Percentiles rank a stretch among this genome's conserved stretches.
These are phyloP conservation scores for Coptotermes formosanus DNA, from an alignment of 1,140 invertebrate species.

Conservation along the genomic window DNA sequence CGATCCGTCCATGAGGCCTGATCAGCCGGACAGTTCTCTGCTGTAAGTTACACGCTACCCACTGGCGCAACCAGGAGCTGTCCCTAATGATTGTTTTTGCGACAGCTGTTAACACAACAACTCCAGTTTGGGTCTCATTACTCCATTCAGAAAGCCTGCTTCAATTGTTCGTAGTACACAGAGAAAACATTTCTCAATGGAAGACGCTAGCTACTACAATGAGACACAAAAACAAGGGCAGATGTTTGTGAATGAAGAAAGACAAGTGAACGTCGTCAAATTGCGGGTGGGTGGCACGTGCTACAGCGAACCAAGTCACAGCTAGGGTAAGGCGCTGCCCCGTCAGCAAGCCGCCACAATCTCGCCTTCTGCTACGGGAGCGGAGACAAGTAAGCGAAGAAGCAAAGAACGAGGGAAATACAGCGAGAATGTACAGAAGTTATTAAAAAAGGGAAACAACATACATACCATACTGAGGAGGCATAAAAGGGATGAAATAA, in stretches of 20 bases:
- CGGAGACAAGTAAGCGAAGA: too few species aligned
- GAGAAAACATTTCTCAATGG: conserved; percentile 1
- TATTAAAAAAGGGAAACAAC: too few species aligned
- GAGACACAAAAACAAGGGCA: neutral
- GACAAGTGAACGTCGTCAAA: conserved; percentile 5
- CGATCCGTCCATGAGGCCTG: too few species aligned
- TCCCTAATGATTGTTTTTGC: neutral
- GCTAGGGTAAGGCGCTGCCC: neutral
- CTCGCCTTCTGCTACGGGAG: too few species aligned
- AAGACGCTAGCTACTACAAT: neutral
- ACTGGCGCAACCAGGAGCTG: neutral
- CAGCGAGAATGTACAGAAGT: too few species aligned
- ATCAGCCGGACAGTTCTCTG: too few species aligned
- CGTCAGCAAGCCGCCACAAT: too few species aligned
- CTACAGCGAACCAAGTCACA: neutral
- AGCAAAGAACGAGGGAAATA: too few species aligned
- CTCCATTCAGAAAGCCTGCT: conserved; percentile 10
- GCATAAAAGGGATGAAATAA: too few species aligned
- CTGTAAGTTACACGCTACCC: too few species aligned
- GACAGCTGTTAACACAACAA: neutral
- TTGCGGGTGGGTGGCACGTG: conserved; percentile 1
- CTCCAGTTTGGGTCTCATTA: neutral
- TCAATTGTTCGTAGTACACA: conserved; percentile 13
- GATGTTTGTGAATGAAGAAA: conserved; percentile 15
- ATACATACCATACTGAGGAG: too few species aligned